Base-by-base conservation (phyloP, 2,888 invertebrate species). In the Tetrapedia diversipes region DNA sequence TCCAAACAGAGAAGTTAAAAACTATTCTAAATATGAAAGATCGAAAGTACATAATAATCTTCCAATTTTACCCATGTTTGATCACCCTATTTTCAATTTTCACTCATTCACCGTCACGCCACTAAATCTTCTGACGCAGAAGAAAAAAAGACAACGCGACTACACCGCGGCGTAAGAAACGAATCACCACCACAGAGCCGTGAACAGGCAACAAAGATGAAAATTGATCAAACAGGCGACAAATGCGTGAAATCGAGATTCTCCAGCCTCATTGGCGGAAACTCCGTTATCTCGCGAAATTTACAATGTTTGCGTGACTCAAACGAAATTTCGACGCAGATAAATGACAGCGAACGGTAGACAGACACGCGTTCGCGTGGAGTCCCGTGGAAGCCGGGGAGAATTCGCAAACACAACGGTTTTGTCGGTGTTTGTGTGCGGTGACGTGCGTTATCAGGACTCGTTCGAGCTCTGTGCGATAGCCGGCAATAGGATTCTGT, bases 221-320 rank as follows among this genome's bases (percentile, higher is more conserved):
- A 37, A 43, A 43, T 45, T 16, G 41, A 43, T 37, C 51, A 51
- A 57, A 45, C 56, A 43, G 19, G 14, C 29, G 54, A 56, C 49
- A 45, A 19, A 45, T n/a, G 41, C 19, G 10, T 27, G 37, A 32
- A 27, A 56, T 27, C 27, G 29, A 16, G 34, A 57, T 19, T 11
- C 54, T 32, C 39, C 2, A 8, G 10, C 47, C 34, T 11, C 29
- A 53, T 39, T 47, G 37, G 59, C 37, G 7, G 39, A 29, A 14
- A 16, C 14, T 11, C 22, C 37, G 34, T 78, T 77, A 75, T 82
- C 81, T 67, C 51, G 37, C n/a, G 27, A 45, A 61, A 83, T 83
- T 83, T 83, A 79, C 64, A 68, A 77, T 77, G 56, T 77, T 83
- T 70, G 66, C 68, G 27, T 3, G 67, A 29, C 73, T 64, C 60